Evolutionary conservation across 2,888 invertebrate species (phyloP), one percentile per base, ranked within the genome.

Genomic region (Mermis nigrescens): DNA sequence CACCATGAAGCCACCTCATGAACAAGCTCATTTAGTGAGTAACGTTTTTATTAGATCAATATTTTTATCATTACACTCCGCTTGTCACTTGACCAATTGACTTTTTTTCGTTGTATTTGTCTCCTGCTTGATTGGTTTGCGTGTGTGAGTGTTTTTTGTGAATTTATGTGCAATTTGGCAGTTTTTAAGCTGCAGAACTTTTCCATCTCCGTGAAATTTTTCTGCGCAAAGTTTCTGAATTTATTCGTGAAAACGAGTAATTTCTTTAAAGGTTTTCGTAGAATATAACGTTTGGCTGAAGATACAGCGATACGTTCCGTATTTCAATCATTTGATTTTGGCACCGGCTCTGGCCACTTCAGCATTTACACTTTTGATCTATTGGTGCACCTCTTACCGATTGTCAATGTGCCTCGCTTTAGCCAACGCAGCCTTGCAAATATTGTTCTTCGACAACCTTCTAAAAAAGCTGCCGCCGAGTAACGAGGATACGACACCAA

Each of bases 251-350:
- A n/a, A n/a, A n/a, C n/a, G n/a, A n/a, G n/a, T n/a, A n/a, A n/a
- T n/a, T n/a, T n/a, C n/a, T n/a, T n/a, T n/a, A n/a, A n/a, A n/a
- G 31, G 12, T 22, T 29, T 53, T 53, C 54, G 24, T 31, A 7
- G 54, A 53, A 31, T 27, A n/a, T 24, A 29, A 27, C 12, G 71
- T 71, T 51, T 69, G 71, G 29, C 60, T 71, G 12, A 55, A 60
- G 24, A 55, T 71, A 26, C 63, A 66, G 46, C 64, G 71, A 4
- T 70, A 71, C 32, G 64, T 67, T 1, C 71, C 71, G 12, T 71
- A 71, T 59, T 65, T 66, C 57, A 60, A 62, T 15, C 53, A 64
- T 53, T 67, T 68, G 2, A 52, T 68, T 31, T 27, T 68, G 2
- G 24, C 66, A 27, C 71, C 71, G 12, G 63, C 63, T 56, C 68